Evolutionary conservation across 2,888 invertebrate genomes (phyloP), one percentile per base, ranked within the genome.

Genomic region (Cotesia congregata): DNA sequence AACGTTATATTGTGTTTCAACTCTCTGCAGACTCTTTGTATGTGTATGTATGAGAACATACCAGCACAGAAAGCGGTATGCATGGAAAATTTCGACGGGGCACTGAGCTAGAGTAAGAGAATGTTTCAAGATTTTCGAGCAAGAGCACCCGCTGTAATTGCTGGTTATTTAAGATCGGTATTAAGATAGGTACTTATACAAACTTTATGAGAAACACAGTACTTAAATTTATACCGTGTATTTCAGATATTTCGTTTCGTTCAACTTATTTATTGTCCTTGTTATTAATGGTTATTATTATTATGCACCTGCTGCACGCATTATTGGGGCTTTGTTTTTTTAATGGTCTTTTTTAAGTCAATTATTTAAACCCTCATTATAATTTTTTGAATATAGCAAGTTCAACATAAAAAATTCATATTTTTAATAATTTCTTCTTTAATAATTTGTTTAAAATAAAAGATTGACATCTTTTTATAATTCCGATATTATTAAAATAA

Each of bases 1-100:
- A 70, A 71, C 71, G 70, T 71, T 77, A 64, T 38, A 60, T 67
- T 38, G 60, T 7, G n/a, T 61, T 71, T 60, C 17, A 7, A 50
- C 12, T 12, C 50, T 50, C 30, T 30, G 30, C 17, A 69, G n/a
- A 20, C 69, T 7, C 12, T 59, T 60, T 64, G 59, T 60, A 67
- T 61, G 30, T 72, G 68, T 40, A 15, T 64, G n/a, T 15, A 17
- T 39, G 20, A 59, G 50, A 12, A 65, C 41, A 71, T 71, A 65
- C 70, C 65, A 65, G 67, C 59, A 61, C 15, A 3, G 41, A 38
- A 9, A 70, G 30, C 30, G 41, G 69, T 20, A 40, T 62, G 38
- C 12, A 62, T 64, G 67, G 64, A 60, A 64, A 74, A 65, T 64
- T 60, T 67, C 38, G 65, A 65, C 50, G 38, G 65, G 65, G 30